Conservation (phyloP, 2,888 invertebrate genomes). For the Rhopalosiphum nymphaeae region DNA sequence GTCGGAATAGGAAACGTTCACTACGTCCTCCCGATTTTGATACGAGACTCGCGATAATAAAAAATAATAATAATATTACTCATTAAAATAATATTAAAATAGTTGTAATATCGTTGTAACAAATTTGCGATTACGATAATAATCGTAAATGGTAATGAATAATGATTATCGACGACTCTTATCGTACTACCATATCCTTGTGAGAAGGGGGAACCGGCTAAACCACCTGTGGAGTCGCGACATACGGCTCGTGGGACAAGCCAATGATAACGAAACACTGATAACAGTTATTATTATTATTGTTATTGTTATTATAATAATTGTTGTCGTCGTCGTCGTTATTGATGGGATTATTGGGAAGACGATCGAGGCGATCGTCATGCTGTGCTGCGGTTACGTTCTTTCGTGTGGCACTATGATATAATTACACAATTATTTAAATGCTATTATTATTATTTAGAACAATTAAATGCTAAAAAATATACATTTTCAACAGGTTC, state of each 20-base stretch:
- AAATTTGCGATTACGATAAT: not conserved
- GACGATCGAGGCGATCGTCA: not conserved
- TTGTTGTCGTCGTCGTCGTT: not conserved
- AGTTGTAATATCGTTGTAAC: not conserved
- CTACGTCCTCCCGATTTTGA: not conserved
- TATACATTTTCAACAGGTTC: not conserved
- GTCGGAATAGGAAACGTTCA: slow-evolving; percentile 14
- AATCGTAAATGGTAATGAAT: not conserved
- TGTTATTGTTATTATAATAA: not conserved
- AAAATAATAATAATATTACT: not conserved
- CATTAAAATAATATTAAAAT: not conserved
- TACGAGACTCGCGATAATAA: not conserved
- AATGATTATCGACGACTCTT: not conserved
- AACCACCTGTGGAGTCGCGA: not conserved
- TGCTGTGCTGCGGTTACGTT: not conserved
- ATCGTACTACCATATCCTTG: not conserved
- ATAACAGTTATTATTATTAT: slow-evolving; percentile 3
- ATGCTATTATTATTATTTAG: no score
- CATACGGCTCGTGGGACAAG: not conserved
- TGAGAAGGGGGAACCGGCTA: not conserved
- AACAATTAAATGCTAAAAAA: not conserved
- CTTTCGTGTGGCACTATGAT: not conserved
- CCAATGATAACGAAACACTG: not conserved
- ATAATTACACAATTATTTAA: not conserved
- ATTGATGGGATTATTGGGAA: not conserved